Evolutionary conservation across 2,113 vertebrate genomes (phyloP), one percentile per base, ranked within the genome.

Genomic region (Chloroceryle aenea): DNA sequence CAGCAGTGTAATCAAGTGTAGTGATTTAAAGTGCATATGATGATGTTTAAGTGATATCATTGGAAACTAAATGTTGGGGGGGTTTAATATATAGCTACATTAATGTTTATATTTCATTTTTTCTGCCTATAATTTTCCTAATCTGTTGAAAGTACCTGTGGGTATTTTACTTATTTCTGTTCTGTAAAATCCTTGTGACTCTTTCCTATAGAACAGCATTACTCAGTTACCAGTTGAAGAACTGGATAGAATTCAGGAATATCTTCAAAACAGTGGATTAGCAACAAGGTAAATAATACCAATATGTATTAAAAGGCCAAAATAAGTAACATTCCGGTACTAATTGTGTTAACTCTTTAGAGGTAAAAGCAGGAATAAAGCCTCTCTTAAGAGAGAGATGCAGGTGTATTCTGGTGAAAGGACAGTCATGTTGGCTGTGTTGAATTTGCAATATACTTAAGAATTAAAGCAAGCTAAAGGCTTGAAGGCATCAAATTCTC

Each of bases 201-300:
- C 27, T 94, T 87, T 88, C 4, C 5, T 98, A 38, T 81, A 99
- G 99, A 99, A 99, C 96, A 99, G 99, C 87, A 89, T 98, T 86
- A 98, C 98, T 80, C 99, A 99, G 97, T 96, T 99, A 56, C 99
- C 99, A 22, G 91, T 98, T 90, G 99, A 99, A 94, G 99, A 99
- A 89, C 96, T 99, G 77, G 98, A 98, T 91, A 98, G 99, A 94
- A 98, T 99, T 97, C 99, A 99, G 97, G 99, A 99, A 62, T 99
- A 99, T 74, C 98, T 99, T 55, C 99, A 99, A 97, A 98, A 96
- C 93, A 99, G 98, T 58, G 99, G 99, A 55, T 95, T 99, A 75
- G 99, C 99, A 64, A 98, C 99, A 85, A 99, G 99, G 99, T 99
- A 98, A 97, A 52, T 79, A 17, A 26, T 63, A 48, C 10, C 12